A percentile compares a stretch with the other conserved stretches of the same genome.
Conservation (phyloP, 1,140 invertebrate species). For the Leptonema lineaticorne region DNA sequence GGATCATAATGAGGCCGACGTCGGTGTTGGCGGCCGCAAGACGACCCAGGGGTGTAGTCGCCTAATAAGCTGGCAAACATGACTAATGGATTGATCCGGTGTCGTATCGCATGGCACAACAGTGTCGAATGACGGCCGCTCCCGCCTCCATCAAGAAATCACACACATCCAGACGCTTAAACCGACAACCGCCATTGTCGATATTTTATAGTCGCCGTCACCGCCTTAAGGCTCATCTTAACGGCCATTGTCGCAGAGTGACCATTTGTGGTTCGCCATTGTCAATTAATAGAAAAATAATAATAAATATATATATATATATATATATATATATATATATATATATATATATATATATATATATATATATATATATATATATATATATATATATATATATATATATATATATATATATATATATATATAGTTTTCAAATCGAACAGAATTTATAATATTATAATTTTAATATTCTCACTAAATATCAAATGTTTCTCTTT, state of each 20-base stretch:
- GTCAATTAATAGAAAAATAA: no score
- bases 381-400: no score
- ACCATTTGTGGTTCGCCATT: no score
- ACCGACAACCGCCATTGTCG: background rate
- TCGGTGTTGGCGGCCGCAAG: slow-evolving; percentile 26
- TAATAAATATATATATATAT: background rate
- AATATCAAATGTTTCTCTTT: no score
- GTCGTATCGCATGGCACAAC: slow-evolving; percentile 33
- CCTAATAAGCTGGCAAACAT: slow-evolving; percentile 41
- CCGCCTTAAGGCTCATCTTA: background rate
- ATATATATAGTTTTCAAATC: no score
- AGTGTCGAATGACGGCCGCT: slow-evolving; percentile 34
- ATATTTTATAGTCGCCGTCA: no score
- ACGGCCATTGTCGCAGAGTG: background rate
- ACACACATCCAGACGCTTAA: slow-evolving; percentile 3
- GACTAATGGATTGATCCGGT: slow-evolving; percentile 42
- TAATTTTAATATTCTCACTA: no score
- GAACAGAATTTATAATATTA: no score
- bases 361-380: no score
- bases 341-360: slow-evolving; percentile 5
- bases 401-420: no score
- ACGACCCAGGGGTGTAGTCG: slow-evolving; percentile 34
- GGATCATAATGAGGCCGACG: slow-evolving; percentile 21
- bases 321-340: slow-evolving; percentile 9
- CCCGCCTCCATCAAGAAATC: slow-evolving; percentile 21